A percentile compares a stretch with the other conserved stretches of the same genome.
Evolutionary conservation across 1,140 invertebrate genomes (phyloP).

Genomic region (Tribolium madens): DNA sequence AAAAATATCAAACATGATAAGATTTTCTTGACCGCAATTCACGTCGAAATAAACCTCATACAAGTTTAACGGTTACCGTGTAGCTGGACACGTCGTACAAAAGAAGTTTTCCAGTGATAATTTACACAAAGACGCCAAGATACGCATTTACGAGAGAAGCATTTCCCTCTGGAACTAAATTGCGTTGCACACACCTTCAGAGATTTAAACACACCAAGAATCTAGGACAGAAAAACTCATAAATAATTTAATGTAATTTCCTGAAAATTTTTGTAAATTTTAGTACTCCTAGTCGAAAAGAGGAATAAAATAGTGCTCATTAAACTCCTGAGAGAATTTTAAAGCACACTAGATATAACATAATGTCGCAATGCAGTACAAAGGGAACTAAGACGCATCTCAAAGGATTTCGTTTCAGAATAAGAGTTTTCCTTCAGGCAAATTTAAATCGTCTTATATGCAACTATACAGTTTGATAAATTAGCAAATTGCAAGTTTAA

Average conservation of each 20-base stretch:
- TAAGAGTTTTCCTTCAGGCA: no score
- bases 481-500: no score
- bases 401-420: not conserved
- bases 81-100: not conserved
- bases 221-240: not conserved
- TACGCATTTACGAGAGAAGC: conserved; percentile 18
- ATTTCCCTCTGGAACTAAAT: conserved; percentile 10
- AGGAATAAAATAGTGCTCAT: not conserved
- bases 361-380: not conserved
- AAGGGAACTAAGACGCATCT: not conserved
- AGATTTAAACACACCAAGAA: not conserved
- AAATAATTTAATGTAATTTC: not conserved
- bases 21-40: not conserved
- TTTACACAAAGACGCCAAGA: conserved; percentile 13
- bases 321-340: not conserved
- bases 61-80: not conserved
- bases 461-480: no score
- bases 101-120: conserved; percentile 8
- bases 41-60: not conserved
- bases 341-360: not conserved
- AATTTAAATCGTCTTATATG: no score
- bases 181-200: conserved; percentile 5
- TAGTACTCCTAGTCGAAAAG: not conserved
- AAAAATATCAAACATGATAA: no score
- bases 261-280: not conserved